Conservation (phyloP, 2,113 vertebrate species). For the Microcebus tavaratra region DNA sequence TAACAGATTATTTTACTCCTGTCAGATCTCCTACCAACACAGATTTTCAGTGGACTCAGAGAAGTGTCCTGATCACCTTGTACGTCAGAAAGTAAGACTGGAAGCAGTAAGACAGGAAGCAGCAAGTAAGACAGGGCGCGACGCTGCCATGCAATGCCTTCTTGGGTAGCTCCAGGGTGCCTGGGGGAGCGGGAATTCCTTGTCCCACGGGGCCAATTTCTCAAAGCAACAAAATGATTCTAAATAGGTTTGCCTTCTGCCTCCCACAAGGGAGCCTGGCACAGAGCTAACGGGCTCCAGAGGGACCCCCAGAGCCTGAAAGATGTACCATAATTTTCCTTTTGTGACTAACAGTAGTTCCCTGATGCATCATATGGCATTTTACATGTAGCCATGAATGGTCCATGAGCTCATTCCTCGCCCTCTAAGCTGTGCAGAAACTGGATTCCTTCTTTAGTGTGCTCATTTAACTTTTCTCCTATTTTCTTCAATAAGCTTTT, state of each 20-base stretch:
- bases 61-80: background rate
- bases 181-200: background rate
- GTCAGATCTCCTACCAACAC: background rate
- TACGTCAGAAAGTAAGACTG: background rate
- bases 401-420: background rate
- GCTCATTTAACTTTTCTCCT: background rate
- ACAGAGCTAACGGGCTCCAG: background rate
- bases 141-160: accelerated
- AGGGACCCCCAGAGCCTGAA: background rate
- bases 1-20: background rate
- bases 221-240: background rate
- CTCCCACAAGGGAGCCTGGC: background rate
- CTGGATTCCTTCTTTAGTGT: background rate
- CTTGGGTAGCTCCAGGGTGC: background rate
- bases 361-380: background rate
- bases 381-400: background rate
- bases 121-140: too few relatives aligned
- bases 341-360: background rate
- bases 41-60: background rate
- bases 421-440: background rate
- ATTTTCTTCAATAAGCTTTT: background rate
- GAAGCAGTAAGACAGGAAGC: too few relatives aligned
- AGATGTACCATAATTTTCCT: background rate
- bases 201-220: background rate
- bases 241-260: background rate